phyloP scores from a whole-genome alignment of 2,797 vertebrate species.

The Oreochromis mossambicus region DNA sequence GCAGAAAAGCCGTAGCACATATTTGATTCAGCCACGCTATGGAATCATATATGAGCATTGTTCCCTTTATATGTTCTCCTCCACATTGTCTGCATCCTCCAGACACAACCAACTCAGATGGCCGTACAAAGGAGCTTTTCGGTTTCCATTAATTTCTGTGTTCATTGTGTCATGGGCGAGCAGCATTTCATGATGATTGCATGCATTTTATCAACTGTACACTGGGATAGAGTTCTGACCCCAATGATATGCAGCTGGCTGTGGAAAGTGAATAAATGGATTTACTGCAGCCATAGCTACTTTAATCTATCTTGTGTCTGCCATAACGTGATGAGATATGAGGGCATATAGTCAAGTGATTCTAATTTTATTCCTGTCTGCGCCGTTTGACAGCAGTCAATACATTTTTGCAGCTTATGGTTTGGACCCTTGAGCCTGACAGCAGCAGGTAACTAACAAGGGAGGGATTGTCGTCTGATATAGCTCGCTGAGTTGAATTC shows the following conservation, averaged over 20 bases:
- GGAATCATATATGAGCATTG: neutral
- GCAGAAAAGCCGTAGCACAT: neutral
- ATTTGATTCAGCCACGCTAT: neutral
- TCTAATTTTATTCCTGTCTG: slow-evolving; percentile 38
- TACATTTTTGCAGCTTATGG: slow-evolving; percentile 43
- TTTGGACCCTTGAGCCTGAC: slow-evolving; percentile 28
- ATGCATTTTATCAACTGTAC: neutral
- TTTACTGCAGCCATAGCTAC: slow-evolving; percentile 1
- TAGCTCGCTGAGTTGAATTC: slow-evolving; percentile 51
- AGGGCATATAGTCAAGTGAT: slow-evolving; percentile 34
- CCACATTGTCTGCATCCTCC: neutral
- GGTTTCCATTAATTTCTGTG: neutral
- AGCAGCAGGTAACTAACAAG: slow-evolving; percentile 41
- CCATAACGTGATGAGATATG: slow-evolving; percentile 35
- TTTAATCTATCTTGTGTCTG: slow-evolving; percentile 39
- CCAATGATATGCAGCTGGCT: neutral
- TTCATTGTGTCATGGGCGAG: neutral
- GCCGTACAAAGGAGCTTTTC: neutral
- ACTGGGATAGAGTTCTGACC: neutral
- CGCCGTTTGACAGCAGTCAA: slow-evolving; percentile 51
- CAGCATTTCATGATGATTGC: neutral
- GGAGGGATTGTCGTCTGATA: slow-evolving; percentile 52
- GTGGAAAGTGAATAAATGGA: slow-evolving; percentile 40
- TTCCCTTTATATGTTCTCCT: neutral
- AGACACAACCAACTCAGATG: neutral